Conservation (phyloP, 2,113 vertebrate genomes). For the Ancistrus triradiatus region DNA sequence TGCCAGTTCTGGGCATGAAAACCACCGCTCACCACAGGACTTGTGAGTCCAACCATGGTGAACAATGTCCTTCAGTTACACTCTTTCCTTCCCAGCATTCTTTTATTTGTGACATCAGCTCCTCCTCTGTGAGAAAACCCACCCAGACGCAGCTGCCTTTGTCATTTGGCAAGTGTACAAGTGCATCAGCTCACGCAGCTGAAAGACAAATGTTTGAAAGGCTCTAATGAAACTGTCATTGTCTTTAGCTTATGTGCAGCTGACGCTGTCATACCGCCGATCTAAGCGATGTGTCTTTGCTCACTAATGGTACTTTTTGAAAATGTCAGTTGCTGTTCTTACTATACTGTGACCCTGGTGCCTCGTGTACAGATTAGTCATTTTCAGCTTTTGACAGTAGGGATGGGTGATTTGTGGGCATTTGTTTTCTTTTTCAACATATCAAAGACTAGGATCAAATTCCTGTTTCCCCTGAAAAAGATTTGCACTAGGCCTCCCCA, state of each 20-base stretch:
- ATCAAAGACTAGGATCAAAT: too few relatives aligned
- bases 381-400: too few relatives aligned
- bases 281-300: neutral
- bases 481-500: too few relatives aligned
- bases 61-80: constrained; percentile 42
- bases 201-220: constrained; percentile 39
- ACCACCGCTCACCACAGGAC: constrained; percentile 31
- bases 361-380: too few relatives aligned
- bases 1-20: constrained; percentile 43
- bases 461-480: too few relatives aligned
- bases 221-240: constrained; percentile 35
- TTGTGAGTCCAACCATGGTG: constrained; percentile 17
- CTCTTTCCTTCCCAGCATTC: constrained; percentile 20
- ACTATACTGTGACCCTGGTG: too few relatives aligned
- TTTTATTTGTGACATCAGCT: constrained; percentile 45
- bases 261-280: constrained; percentile 1
- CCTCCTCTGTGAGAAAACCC: constrained; percentile 24
- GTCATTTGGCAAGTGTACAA: constrained; percentile 34
- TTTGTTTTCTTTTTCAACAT: too few relatives aligned
- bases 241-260: constrained; percentile 26
- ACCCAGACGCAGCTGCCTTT: constrained; percentile 37
- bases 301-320: neutral
- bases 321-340: neutral
- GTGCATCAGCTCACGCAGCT: constrained; percentile 12
- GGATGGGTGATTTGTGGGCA: too few relatives aligned